Evolutionary conservation across 2,888 invertebrate genomes (phyloP).

Genomic region (Herminia tarsipennalis): DNA sequence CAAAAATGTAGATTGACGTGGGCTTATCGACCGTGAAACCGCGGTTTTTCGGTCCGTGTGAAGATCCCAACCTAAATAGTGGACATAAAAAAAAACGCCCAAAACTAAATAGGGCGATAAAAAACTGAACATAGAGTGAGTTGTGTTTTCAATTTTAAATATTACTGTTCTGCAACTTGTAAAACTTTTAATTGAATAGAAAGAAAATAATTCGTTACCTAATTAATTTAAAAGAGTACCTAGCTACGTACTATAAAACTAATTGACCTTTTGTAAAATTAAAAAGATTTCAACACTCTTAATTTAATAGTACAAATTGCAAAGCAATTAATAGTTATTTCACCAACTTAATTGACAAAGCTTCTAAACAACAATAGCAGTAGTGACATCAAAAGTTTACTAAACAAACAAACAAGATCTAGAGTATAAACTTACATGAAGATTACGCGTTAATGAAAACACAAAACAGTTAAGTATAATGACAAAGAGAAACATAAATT

Average conservation of each 20-base stretch:
- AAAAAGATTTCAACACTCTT: no score
- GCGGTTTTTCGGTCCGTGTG: conserved; percentile 51
- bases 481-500: background rate
- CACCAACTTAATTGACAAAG: no score
- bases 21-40: conserved; percentile 72
- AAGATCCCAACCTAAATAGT: conserved; percentile 34
- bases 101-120: background rate
- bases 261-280: no score
- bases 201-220: conserved; percentile 22
- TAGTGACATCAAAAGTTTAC: no score
- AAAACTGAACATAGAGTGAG: background rate
- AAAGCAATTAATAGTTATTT: no score
- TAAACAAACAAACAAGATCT: no score
- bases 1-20: conserved; percentile 62
- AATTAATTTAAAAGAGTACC: no score
- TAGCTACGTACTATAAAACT: no score
- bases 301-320: no score
- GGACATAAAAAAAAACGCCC: conserved; percentile 12
- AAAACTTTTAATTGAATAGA: conserved; percentile 36
- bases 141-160: no score
- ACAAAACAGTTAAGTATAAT: background rate
- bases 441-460: background rate
- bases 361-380: no score
- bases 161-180: conserved; percentile 15
- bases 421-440: no score